Evolutionary conservation across 2,113 vertebrate species (phyloP).

Genomic region (Choloepus hoffmanni): DNA sequence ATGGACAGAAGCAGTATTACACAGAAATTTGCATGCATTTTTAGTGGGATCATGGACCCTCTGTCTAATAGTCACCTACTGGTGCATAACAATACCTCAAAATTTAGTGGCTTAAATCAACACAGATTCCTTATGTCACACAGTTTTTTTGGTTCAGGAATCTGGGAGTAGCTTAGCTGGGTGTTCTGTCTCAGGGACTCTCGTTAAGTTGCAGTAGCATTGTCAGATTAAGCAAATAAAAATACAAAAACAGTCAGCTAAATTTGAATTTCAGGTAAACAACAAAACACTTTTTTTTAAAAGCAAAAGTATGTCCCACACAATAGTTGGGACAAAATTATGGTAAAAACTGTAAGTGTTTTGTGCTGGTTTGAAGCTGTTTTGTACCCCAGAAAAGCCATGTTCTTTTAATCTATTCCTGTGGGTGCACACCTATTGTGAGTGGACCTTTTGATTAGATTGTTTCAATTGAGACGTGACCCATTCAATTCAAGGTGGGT

Average conservation of each 20-base stretch:
- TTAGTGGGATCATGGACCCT: neutral
- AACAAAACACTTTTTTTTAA: neutral
- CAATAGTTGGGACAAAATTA: neutral
- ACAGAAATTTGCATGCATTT: neutral
- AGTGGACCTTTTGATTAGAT: too few relatives aligned
- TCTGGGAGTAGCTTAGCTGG: neutral
- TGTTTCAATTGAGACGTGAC: too few relatives aligned
- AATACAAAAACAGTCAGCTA: neutral
- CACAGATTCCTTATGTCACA: neutral
- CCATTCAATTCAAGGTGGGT: too few relatives aligned
- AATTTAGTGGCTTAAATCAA: slow-evolving; percentile 33
- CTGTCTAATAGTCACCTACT: neutral
- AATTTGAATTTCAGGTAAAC: neutral
- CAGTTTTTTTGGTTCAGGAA: neutral
- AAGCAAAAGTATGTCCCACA: neutral
- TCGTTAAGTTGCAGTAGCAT: neutral
- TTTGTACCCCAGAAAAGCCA: too few relatives aligned
- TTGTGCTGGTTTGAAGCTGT: too few relatives aligned
- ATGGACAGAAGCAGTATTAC: neutral
- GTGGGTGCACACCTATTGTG: too few relatives aligned
- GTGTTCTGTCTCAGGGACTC: neutral
- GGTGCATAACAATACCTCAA: neutral
- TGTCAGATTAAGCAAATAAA: neutral
- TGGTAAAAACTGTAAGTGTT: neutral
- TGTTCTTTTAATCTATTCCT: too few relatives aligned